phyloP scores from a whole-genome alignment of 1,140 invertebrate genomes.

The Pseudomyrmex concolor region DNA sequence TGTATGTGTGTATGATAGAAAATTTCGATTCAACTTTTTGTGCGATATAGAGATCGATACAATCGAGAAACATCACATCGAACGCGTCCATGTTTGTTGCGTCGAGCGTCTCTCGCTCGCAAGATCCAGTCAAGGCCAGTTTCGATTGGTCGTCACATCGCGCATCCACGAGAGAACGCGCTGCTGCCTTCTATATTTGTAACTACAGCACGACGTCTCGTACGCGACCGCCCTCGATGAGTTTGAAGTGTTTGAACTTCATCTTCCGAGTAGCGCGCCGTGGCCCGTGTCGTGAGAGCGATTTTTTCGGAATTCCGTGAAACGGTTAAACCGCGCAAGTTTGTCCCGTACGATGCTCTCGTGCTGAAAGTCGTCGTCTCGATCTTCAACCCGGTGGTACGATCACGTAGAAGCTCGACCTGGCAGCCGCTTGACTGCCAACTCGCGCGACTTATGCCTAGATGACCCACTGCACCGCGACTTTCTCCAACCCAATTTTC shows the following conservation, averaged over 20 bases:
- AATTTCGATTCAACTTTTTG: too few relatives aligned
- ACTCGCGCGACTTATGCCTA: conserved; percentile 36
- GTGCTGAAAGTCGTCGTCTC: neutral
- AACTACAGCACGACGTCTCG: neutral
- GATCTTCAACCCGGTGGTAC: too few relatives aligned
- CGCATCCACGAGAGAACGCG: too few relatives aligned
- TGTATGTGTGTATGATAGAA: too few relatives aligned
- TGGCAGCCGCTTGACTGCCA: neutral
- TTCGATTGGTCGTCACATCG: too few relatives aligned
- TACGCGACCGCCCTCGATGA: conserved; percentile 64
- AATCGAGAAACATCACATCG: too few relatives aligned
- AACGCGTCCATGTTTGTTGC: too few relatives aligned
- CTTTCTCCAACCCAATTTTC: conserved; percentile 62
- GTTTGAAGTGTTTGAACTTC: conserved; percentile 64
- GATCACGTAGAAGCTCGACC: neutral
- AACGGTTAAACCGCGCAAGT: too few relatives aligned
- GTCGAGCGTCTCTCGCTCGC: too few relatives aligned
- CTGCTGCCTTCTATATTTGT: too few relatives aligned
- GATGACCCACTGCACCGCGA: conserved; percentile 43
- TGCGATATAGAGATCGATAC: too few relatives aligned
- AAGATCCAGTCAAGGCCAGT: too few relatives aligned
- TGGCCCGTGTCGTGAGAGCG: neutral
- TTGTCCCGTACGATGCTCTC: neutral
- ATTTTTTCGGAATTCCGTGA: neutral
- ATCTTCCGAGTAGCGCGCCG: conserved; percentile 19